Base-by-base conservation (phyloP, 1,140 invertebrate species). In the Caerostris darwini region DNA sequence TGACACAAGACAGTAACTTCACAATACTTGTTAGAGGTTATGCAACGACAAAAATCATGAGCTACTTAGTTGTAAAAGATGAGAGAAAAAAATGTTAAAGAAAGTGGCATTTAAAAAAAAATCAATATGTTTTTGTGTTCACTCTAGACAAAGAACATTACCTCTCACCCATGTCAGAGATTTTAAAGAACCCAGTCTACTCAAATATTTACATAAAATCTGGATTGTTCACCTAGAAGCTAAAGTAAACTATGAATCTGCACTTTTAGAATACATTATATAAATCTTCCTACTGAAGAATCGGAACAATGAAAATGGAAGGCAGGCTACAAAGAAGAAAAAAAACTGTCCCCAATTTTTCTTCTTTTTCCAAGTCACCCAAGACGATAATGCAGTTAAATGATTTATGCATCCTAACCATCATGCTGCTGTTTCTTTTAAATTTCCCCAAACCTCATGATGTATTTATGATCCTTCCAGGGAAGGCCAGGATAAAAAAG, bases 151-250 rank as follows among this genome's bases (percentile, higher is more conserved):
- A n/a, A 14, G 67, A 69, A 69, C 67, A 19, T 69, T 64, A 64
- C 61, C 61, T 64, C 17, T 64, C 61, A 12, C 12, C 14, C 61
- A 64, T 64, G 61, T 64, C 61, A 17, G 12, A 3, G 14, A 3
- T 10, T 64, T 64, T 14, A 2, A 64, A 64, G 17, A 64, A 71
- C 7, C 6, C 50, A 81, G 50, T 34, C 69, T 81, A 56, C 7
- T 90, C 71, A 61, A 82, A 82, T 91, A 91, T 81, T 91, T 91
- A 50, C 71, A 82, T 91, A 91, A 91, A 34, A 91, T 91, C 34
- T n/a, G n/a, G 34, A 50, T 19, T 87, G 12, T 64, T 14, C 34
- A 90, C 64, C 53, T 56, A 10, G 7, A 7, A 19, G 12, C 50
- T n/a, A 56, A 71, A 53, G 12, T 17, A 34, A 34, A 90, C 14